These are phyloP conservation scores for Psix sp. DNA, from an alignment of 1,140 invertebrate species.

Conservation along the genomic window DNA sequence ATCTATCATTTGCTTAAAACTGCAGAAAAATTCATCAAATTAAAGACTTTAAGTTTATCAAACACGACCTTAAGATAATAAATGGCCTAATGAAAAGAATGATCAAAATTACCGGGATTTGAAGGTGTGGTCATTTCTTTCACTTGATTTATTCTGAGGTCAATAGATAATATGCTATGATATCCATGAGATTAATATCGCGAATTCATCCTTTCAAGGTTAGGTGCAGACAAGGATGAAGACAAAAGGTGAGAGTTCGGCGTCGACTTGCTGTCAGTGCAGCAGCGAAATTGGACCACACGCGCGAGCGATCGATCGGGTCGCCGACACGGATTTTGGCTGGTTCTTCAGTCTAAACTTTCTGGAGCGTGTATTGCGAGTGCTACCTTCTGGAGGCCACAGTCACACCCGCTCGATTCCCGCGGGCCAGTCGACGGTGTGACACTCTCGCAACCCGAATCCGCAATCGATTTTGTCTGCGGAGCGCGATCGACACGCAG, in stretches of 20 bases:
- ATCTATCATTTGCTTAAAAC: too few relatives aligned
- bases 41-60: too few relatives aligned
- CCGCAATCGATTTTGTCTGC: conserved; percentile 14
- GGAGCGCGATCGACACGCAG: neutral
- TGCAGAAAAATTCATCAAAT: too few relatives aligned
- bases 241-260: neutral
- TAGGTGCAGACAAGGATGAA: conserved; percentile 14
- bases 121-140: conserved; percentile 46
- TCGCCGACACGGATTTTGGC: conserved; percentile 15
- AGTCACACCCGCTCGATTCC: neutral
- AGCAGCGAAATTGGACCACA: conserved; percentile 11
- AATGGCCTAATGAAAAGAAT: neutral
- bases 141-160: conserved; percentile 8
- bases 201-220: conserved; percentile 40
- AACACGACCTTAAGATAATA: too few relatives aligned
- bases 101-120: conserved; percentile 37
- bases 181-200: conserved; percentile 21
- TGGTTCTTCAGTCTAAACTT: neutral
- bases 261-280: conserved; percentile 1
- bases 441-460: too few relatives aligned
- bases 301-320: conserved; percentile 16
- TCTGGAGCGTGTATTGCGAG: too few relatives aligned
- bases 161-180: conserved; percentile 4
- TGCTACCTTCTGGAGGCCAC: too few relatives aligned
- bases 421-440: neutral